Conservation (phyloP, 2,797 vertebrate species). For the Buphagus erythrorhynchus region DNA sequence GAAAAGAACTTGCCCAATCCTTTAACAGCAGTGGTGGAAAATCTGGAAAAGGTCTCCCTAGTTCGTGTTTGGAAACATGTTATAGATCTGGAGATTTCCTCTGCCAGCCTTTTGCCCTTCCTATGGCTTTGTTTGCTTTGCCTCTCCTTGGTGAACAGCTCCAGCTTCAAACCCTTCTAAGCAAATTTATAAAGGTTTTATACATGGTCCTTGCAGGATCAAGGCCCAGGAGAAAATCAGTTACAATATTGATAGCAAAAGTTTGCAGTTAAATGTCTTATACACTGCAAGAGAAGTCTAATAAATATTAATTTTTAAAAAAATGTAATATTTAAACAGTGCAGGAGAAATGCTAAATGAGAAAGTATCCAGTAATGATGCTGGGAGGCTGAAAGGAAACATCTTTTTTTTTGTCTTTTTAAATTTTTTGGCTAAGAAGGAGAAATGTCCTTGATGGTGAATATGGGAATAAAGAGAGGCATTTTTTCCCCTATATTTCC, state of each 20-base stretch:
- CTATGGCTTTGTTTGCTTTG: neutral
- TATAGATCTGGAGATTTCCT: neutral
- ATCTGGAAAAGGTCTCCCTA: neutral
- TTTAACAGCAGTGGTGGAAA: neutral
- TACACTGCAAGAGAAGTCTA: neutral
- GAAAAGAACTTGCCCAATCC: neutral
- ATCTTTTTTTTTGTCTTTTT: fast-evolving
- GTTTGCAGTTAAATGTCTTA: neutral
- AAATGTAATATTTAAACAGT: neutral
- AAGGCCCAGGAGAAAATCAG: neutral
- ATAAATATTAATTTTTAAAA: neutral
- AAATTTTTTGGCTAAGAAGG: neutral
- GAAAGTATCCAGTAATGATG: neutral
- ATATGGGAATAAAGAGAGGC: neutral
- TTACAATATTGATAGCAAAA: neutral
- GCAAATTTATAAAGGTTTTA: neutral
- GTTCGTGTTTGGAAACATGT: neutral
- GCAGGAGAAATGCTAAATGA: neutral
- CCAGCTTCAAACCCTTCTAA: neutral
- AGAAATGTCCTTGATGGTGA: neutral
- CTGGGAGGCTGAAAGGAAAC: neutral
- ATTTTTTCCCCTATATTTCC: neutral
- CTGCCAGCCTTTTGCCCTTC: fast-evolving
- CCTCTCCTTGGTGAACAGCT: neutral
- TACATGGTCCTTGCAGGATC: neutral